These are phyloP conservation scores for Rhinoderma darwinii DNA, from an alignment of 2,113 vertebrate genomes.

Conservation along the genomic window DNA sequence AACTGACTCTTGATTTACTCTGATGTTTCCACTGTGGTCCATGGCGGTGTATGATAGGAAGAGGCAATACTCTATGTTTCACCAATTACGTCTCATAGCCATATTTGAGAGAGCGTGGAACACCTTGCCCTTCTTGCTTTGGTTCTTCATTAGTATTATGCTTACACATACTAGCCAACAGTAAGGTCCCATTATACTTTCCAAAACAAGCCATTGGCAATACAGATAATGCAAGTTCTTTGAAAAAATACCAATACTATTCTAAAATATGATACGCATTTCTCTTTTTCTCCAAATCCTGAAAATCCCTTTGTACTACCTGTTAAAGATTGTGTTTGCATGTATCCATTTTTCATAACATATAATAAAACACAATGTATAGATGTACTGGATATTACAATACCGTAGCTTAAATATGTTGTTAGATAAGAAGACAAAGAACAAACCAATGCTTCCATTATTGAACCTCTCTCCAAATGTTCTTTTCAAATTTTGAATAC, in stretches of 20 bases:
- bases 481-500: neutral
- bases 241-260: neutral
- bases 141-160: neutral
- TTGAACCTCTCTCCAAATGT: neutral
- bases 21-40: no score
- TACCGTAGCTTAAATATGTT: neutral
- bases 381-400: neutral
- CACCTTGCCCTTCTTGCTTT: no score
- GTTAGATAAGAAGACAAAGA: neutral
- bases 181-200: neutral
- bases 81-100: no score
- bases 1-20: no score
- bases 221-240: neutral
- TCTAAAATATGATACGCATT: no score
- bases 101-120: no score
- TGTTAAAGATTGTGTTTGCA: no score
- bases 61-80: no score
- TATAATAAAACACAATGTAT: neutral
- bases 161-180: neutral
- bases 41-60: no score
- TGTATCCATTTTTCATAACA: neutral
- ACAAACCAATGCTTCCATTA: neutral
- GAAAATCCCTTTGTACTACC: no score
- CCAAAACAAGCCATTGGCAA: neutral
- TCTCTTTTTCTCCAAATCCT: neutral